Conservation (phyloP, 2,797 vertebrate species). For the Scleropages formosus region DNA sequence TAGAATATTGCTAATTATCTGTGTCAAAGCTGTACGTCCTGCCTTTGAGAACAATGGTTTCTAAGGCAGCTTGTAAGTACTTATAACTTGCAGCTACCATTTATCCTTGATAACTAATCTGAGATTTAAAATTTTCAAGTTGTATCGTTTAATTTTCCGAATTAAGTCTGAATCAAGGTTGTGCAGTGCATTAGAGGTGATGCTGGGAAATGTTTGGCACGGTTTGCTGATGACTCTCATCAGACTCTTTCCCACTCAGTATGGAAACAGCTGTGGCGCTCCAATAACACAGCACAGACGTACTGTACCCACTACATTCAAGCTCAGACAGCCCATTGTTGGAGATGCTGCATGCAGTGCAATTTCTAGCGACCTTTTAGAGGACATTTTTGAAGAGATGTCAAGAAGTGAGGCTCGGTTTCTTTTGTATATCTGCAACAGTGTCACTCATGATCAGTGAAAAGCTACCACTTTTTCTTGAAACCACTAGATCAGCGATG, state of each 20-base stretch:
- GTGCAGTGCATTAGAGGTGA: background rate
- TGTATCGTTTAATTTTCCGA: background rate
- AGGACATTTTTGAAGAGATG: slow-evolving; percentile 23
- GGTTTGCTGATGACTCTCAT: no score
- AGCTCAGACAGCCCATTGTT: slow-evolving; percentile 21
- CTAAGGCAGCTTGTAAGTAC: no score
- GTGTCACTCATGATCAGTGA: slow-evolving; percentile 35
- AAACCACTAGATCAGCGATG: background rate
- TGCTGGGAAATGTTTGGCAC: no score
- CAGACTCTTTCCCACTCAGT: no score
- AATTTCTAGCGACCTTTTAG: slow-evolving; percentile 2
- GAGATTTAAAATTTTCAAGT: no score
- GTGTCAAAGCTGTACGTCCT: background rate
- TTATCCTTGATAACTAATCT: no score
- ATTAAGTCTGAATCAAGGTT: background rate
- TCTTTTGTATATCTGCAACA: slow-evolving; percentile 19
- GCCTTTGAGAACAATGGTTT: background rate
- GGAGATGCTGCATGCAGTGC: slow-evolving; percentile 19
- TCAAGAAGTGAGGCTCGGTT: background rate
- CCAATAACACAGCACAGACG: background rate
- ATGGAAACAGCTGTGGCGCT: no score
- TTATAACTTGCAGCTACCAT: no score
- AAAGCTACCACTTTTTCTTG: background rate
- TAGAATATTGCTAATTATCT: background rate
- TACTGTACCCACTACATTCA: background rate